These are phyloP conservation scores for Malacoctenus gilli DNA, from an alignment of 2,797 vertebrate species.

Conservation along the genomic window DNA sequence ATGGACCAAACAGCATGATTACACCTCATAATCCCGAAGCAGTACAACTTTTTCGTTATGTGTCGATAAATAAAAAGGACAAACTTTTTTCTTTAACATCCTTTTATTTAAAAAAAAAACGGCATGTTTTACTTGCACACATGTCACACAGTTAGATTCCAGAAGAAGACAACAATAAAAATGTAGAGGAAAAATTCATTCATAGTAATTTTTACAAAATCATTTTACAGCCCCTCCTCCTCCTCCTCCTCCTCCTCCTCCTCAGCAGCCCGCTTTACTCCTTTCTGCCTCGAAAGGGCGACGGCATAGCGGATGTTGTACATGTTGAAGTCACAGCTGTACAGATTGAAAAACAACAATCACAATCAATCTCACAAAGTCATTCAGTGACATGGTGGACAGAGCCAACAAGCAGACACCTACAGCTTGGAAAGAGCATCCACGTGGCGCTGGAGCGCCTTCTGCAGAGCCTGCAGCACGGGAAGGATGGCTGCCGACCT, in stretches of 20 bases:
- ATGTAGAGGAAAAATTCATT: too few species aligned
- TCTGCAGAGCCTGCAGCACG: conserved; percentile 90
- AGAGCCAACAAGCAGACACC: conserved; percentile 21
- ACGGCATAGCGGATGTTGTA: conserved; percentile 88
- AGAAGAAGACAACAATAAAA: too few species aligned
- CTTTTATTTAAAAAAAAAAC: too few species aligned
- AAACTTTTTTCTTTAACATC: too few species aligned
- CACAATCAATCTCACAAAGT: background rate
- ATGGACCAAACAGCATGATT: too few species aligned
- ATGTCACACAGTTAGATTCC: too few species aligned
- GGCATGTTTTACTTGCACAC: too few species aligned
- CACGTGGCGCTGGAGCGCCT: conserved; percentile 89
- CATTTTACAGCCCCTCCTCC: conserved; percentile 68
- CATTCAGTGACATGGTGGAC: too few species aligned
- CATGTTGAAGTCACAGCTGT: conserved; percentile 95
- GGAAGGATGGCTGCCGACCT: conserved; percentile 89
- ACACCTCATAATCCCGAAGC: too few species aligned
- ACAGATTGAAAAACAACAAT: conserved; percentile 19
- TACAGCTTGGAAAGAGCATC: conserved; percentile 92
- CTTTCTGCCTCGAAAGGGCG: conserved; percentile 89
- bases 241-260: conserved; percentile 51
- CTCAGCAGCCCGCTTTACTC: conserved; percentile 82
- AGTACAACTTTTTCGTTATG: too few species aligned
- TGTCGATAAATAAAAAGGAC: too few species aligned
- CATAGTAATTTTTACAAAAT: conserved; percentile 59